A percentile compares a stretch with the other conserved stretches of the same genome.
Conservation (phyloP, 2,888 invertebrate species). For the Ecliptopera silaceata region DNA sequence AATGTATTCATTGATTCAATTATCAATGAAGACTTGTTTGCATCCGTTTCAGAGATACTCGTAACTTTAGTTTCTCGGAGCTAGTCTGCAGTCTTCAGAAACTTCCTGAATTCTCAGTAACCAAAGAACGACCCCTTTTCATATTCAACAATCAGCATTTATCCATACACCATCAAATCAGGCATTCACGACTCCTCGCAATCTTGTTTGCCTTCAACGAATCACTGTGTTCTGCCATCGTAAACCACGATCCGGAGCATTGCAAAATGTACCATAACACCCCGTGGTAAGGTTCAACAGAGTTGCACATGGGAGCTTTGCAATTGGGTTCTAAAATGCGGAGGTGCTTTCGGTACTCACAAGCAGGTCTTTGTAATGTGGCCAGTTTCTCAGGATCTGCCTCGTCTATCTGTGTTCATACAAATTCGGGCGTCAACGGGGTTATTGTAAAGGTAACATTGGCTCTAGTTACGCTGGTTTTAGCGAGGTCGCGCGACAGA, state of each 20-base stretch:
- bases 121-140: conserved; percentile 35
- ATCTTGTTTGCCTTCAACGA: conserved; percentile 76
- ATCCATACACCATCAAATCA: conserved; percentile 65
- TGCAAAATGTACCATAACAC: conserved; percentile 60
- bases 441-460: conserved; percentile 41
- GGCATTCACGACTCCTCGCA: conserved; percentile 68
- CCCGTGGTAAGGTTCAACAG: conserved; percentile 48
- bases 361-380: conserved; percentile 74
- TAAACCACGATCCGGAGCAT: conserved; percentile 32
- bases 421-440: conserved; percentile 39
- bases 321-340: conserved; percentile 69
- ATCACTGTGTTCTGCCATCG: conserved; percentile 50
- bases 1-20: conserved; percentile 9
- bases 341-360: conserved; percentile 75
- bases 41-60: conserved; percentile 1
- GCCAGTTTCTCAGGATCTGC: conserved; percentile 62
- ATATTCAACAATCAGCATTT: conserved; percentile 50
- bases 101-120: conserved; percentile 19
- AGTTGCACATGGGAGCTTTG: conserved; percentile 55
- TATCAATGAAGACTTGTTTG: conserved; percentile 16
- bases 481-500: conserved; percentile 74
- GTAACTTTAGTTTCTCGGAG: neutral
- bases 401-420: conserved; percentile 49
- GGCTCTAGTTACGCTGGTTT: conserved; percentile 55
- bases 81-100: conserved; percentile 25